These are phyloP conservation scores for Cotesia typhae DNA, from an alignment of 1,140 invertebrate genomes.

Conservation along the genomic window DNA sequence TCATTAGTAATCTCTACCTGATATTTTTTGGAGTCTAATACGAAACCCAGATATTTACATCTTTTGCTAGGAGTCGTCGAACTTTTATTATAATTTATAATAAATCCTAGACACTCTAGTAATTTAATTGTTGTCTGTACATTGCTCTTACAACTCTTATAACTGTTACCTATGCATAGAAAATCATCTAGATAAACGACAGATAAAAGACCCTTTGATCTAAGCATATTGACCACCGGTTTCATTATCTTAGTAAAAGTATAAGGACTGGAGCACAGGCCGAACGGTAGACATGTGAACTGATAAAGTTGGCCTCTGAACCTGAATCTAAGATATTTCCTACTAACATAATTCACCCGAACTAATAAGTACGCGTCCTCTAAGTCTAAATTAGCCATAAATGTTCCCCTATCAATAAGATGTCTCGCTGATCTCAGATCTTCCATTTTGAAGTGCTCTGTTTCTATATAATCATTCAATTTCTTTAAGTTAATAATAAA, in stretches of 20 bases:
- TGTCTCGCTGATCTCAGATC: constrained; percentile 27
- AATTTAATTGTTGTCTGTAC: constrained; percentile 7
- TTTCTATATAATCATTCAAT: constrained; percentile 26
- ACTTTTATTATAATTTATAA: constrained; percentile 33
- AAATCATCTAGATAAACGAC: constrained; percentile 37
- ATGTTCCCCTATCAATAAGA: constrained; percentile 7
- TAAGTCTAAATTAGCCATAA: constrained; percentile 31
- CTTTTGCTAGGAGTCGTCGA: constrained; percentile 9
- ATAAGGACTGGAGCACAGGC: constrained; percentile 26
- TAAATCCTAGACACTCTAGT: constrained; percentile 29
- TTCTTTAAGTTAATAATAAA: constrained; percentile 37
- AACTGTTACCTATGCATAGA: constrained; percentile 19
- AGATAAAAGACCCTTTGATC: constrained; percentile 10
- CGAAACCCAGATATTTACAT: constrained; percentile 37
- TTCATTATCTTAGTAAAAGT: constrained; percentile 37
- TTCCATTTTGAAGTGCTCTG: constrained; percentile 33
- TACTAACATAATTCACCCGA: constrained; percentile 6
- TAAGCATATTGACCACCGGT: constrained; percentile 17
- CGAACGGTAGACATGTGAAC: constrained; percentile 36
- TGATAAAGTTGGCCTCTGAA: constrained; percentile 30
- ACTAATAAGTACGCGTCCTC: constrained; percentile 36
- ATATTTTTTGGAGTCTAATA: constrained; percentile 23
- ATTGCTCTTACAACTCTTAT: constrained; percentile 25
- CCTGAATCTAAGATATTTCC: constrained; percentile 32
- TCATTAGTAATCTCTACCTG: constrained; percentile 15